Evolutionary conservation across 2,888 invertebrate genomes (phyloP).

Genomic region (Myathropa florea): DNA sequence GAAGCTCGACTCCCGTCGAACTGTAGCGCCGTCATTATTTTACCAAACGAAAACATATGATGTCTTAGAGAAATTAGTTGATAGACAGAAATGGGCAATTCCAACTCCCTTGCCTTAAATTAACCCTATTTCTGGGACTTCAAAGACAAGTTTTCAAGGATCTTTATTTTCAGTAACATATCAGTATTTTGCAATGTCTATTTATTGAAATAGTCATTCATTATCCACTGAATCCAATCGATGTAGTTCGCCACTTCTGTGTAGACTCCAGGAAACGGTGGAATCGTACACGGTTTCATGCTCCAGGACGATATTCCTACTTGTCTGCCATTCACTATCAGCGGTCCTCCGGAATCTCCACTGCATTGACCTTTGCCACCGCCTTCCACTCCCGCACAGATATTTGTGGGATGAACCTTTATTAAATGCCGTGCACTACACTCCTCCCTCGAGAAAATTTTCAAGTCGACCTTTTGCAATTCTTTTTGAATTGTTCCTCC

Average conservation of each 20-base stretch:
- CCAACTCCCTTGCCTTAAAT: too few relatives aligned
- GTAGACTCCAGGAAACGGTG: conserved; percentile 81
- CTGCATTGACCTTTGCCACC: conserved; percentile 81
- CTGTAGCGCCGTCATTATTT: too few relatives aligned
- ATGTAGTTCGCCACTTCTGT: conserved; percentile 79
- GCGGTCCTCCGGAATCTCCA: conserved; percentile 81
- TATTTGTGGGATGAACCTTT: conserved; percentile 76
- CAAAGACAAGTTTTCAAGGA: too few relatives aligned
- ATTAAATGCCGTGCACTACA: conserved; percentile 77
- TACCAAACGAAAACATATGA: too few relatives aligned
- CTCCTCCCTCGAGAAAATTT: conserved; percentile 78
- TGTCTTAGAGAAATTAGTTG: too few relatives aligned
- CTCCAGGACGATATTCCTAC: conserved; percentile 82
- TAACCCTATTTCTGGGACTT: too few relatives aligned
- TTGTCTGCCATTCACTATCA: conserved; percentile 77
- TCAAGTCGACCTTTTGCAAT: conserved; percentile 79
- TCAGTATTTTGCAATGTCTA: neutral
- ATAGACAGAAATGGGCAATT: too few relatives aligned
- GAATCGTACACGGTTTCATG: conserved; percentile 80
- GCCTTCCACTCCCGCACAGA: conserved; percentile 81
- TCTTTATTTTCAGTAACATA: too few relatives aligned
- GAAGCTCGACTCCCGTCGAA: too few relatives aligned
- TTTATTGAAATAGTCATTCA: conserved; percentile 55
- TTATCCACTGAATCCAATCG: conserved; percentile 76
- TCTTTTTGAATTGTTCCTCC: conserved; percentile 77